Base-by-base conservation (phyloP, 2,797 vertebrate species). In the Gobio occitaniae region DNA sequence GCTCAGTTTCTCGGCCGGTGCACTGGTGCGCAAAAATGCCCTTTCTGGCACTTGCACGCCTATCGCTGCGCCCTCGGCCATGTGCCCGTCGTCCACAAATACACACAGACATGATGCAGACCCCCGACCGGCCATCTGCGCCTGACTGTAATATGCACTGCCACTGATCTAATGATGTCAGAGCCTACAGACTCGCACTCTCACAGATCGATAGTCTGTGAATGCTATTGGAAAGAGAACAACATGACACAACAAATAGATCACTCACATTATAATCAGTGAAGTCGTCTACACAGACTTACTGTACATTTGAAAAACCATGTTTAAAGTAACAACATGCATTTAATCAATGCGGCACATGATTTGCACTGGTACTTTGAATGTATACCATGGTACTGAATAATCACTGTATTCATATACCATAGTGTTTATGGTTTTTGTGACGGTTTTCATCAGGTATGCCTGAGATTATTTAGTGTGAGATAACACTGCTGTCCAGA, bases 21-120 rank as follows among this genome's bases (percentile, higher is more conserved):
- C 70, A 80, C 32, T 79, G 80, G 36, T 80, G 84, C 50, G 16
- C 78, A 83, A 84, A 88, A 84, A 80, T 75, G 77, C 78, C 13
- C 76, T 87, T 86, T 69, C 87, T 83, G 78, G 69, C 81, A 52
- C 16, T 65, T 19, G 19, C 52, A 38, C 36, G 11, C 7, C 48
- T 76, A 82, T 47, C 21, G 19, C 65, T 79, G 15, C 29, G 17
- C 76, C 69, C 75, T 82, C 83, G 65, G 65, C 52, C 84, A 54
- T 78, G 78, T 38, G 65, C 75, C 78, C n/a, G 0, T 16, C 17
- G 25, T 78, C 72, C 65, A 80, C 66, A 48, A 65, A 74, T 21
- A 74, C 61, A 85, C 77, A 75, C 81, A 84, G 50, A 72, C 76
- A 19, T 50, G 68, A 69, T 71, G 75, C 77, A 48, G 59, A 63